Percentiles rank a stretch among this genome's conserved stretches.
These are phyloP conservation scores for Burhinus oedicnemus DNA, from an alignment of 2,113 vertebrate genomes.

Conservation along the genomic window DNA sequence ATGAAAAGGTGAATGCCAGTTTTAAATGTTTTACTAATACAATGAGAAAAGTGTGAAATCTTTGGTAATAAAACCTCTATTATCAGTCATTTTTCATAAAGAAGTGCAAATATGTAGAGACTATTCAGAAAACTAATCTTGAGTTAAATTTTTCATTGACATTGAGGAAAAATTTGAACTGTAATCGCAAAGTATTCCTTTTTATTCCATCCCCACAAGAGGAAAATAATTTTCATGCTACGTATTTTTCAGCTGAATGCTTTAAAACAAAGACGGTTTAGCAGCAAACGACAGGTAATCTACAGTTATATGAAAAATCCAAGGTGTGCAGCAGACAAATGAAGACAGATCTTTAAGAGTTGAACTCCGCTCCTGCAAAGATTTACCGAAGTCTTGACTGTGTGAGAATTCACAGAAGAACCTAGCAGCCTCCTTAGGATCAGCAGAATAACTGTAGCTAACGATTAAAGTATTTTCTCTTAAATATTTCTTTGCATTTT, in stretches of 20 bases:
- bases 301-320: neutral
- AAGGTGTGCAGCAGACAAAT: neutral
- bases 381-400: neutral
- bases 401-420: neutral
- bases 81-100: neutral
- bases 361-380: neutral
- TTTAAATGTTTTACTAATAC: constrained; percentile 1
- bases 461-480: constrained; percentile 9
- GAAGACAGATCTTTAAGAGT: neutral
- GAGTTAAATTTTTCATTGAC: neutral
- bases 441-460: neutral
- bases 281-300: neutral
- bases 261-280: neutral
- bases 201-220: neutral
- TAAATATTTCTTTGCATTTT: neutral
- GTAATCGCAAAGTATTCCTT: neutral
- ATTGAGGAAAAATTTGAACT: neutral
- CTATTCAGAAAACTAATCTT: constrained; percentile 19
- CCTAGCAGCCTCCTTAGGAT: neutral
- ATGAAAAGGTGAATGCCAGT: constrained; percentile 22
- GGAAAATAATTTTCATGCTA: neutral
- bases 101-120: neutral
- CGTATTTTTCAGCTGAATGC: constrained; percentile 18
- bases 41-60: neutral
- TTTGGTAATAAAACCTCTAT: neutral